Percentiles rank a stretch among this genome's conserved stretches.
Evolutionary conservation across 2,797 vertebrate genomes (phyloP).

Genomic region (Chaenodraco wilsoni): DNA sequence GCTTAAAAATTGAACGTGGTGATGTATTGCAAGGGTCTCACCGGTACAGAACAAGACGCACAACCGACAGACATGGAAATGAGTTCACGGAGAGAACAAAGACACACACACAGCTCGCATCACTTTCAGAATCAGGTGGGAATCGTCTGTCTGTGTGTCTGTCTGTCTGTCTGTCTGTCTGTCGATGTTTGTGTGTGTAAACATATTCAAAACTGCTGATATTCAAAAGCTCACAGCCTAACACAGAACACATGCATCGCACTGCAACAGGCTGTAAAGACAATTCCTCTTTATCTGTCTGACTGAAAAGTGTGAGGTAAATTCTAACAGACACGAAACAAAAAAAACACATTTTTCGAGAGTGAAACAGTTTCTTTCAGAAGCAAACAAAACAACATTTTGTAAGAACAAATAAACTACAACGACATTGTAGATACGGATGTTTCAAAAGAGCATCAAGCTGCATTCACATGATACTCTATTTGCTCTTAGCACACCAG

Average conservation of each 20-base stretch:
- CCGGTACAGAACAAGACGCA: slow-evolving; percentile 20
- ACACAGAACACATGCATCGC: neutral
- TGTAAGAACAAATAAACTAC: neutral
- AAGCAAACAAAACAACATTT: neutral
- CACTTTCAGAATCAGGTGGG: too few species aligned
- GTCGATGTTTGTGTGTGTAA: neutral
- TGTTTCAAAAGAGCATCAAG: too few species aligned
- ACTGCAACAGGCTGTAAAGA: neutral
- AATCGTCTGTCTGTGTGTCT: too few species aligned
- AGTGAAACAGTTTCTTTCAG: neutral
- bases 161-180: slow-evolving; percentile 1
- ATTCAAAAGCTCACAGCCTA: slow-evolving; percentile 1
- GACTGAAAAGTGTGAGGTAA: too few species aligned
- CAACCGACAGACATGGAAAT: slow-evolving; percentile 9
- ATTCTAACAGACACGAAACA: too few species aligned
- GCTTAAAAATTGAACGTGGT: slow-evolving; percentile 34
- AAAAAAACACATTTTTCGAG: neutral
- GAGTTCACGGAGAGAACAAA: slow-evolving; percentile 7
- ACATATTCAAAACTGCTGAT: neutral
- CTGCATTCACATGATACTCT: too few species aligned
- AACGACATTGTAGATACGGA: neutral
- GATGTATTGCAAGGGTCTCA: slow-evolving; percentile 30
- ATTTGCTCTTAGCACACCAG: too few species aligned
- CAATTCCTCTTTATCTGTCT: slow-evolving; percentile 10
- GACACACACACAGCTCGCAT: slow-evolving; percentile 16